phyloP scores from a whole-genome alignment of 2,113 vertebrate species.

The Catharus minimus region DNA sequence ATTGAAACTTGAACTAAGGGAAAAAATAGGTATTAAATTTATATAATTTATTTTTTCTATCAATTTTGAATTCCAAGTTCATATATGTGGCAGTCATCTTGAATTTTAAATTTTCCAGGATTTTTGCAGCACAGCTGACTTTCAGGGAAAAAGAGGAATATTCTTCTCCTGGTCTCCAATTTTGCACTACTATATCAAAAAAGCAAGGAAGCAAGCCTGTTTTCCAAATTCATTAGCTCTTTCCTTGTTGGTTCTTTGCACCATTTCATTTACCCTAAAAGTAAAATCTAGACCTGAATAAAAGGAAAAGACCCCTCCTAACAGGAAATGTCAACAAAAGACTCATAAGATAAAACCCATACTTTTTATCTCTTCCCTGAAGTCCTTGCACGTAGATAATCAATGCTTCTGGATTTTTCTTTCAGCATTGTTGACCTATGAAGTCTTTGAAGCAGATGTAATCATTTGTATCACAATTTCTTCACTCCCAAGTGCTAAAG shows the following conservation, averaged over 20 bases:
- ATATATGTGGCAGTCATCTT: not conserved
- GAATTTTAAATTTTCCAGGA: not conserved
- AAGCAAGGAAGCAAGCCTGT: not conserved
- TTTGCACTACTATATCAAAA: not conserved
- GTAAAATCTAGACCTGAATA: not conserved
- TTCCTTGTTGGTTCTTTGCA: not conserved
- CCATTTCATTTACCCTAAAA: not conserved
- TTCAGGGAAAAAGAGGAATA: not conserved
- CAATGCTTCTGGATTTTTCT: accelerated
- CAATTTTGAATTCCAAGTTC: not conserved
- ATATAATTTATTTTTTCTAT: not conserved
- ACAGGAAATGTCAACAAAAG: not conserved
- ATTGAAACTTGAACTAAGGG: not conserved
- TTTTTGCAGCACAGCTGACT: not conserved
- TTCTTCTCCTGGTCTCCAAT: not conserved
- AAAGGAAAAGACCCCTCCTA: not conserved
- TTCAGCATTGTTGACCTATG: not conserved
- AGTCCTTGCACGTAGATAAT: not conserved
- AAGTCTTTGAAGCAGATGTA: not conserved
- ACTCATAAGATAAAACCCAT: not conserved
- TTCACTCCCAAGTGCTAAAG: not conserved
- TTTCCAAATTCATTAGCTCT: not conserved
- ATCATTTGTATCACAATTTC: not conserved
- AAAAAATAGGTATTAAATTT: not conserved
- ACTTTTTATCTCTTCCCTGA: not conserved